Conservation (phyloP, 1,140 invertebrate species). For the Mesaphorura yosii region DNA sequence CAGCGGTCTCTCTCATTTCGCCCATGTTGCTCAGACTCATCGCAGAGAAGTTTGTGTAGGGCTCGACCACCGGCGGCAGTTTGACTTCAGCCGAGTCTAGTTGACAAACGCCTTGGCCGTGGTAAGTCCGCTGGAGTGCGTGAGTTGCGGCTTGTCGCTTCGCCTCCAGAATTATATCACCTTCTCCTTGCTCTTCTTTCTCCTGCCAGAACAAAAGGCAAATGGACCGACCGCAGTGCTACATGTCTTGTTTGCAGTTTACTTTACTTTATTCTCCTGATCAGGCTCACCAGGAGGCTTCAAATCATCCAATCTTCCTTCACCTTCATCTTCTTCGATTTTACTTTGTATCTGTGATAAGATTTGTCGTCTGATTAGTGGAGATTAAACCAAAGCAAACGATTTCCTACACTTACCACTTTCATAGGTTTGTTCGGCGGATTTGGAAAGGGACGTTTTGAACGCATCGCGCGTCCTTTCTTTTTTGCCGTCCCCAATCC, state of each 20-base stretch:
- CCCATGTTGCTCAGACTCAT: constrained; percentile 23
- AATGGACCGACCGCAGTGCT: background rate
- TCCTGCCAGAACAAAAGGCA: background rate
- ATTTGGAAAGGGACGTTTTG: no score
- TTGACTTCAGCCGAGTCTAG: constrained; percentile 2
- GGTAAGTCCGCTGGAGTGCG: constrained; percentile 12
- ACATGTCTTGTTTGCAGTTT: background rate
- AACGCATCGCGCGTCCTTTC: no score
- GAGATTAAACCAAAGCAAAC: no score
- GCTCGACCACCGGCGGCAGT: constrained; percentile 5
- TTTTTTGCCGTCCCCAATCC: background rate
- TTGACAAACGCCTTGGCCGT: constrained; percentile 26
- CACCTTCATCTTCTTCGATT: no score
- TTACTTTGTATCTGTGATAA: no score
- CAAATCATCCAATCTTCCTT: no score
- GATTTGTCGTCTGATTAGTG: no score
- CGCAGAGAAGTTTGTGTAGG: constrained; percentile 7
- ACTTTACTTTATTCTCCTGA: constrained; percentile 10
- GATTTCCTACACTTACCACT: no score
- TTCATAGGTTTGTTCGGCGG: no score
- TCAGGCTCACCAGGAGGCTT: constrained; percentile 30
- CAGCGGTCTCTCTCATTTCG: constrained; percentile 11
- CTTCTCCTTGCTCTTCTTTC: constrained; percentile 2
- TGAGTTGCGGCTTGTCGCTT: constrained; percentile 16
- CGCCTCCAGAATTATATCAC: constrained; percentile 10